These are phyloP conservation scores for Willowsia nigromaculata DNA, from an alignment of 2,888 invertebrate species.

Conservation along the genomic window DNA sequence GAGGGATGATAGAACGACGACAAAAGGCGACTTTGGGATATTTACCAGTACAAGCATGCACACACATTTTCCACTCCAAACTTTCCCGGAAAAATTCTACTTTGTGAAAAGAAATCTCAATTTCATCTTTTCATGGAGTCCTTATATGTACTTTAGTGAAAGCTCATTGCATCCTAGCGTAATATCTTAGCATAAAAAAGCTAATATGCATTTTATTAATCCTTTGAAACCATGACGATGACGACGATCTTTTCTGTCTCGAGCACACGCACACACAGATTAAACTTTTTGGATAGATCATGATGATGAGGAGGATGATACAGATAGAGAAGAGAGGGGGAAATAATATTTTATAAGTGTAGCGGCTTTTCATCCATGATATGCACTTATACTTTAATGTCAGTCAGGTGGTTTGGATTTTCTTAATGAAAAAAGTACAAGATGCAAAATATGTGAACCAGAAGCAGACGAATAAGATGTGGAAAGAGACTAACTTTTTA, in stretches of 20 bases:
- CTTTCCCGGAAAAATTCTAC: background rate
- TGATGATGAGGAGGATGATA: background rate
- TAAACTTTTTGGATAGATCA: constrained; percentile 4
- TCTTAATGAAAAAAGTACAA: constrained; percentile 3
- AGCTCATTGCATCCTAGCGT: background rate
- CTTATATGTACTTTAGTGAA: background rate
- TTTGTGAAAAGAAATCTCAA: background rate
- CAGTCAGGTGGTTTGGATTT: constrained; percentile 28
- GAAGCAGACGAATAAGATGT: background rate
- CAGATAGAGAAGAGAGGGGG: background rate
- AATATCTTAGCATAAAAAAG: constrained; percentile 5
- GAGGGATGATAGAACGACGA: background rate
- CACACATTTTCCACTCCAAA: background rate
- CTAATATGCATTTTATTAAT: constrained; percentile 30
- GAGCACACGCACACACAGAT: background rate
- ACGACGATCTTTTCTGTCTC: background rate
- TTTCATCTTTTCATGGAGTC: background rate
- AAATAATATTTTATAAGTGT: background rate
- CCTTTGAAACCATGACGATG: background rate
- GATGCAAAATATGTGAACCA: background rate
- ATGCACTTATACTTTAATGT: background rate
- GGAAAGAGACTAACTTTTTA: background rate
- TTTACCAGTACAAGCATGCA: background rate
- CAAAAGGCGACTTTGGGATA: background rate
- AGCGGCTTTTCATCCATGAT: background rate